These are phyloP conservation scores for Gyps fulvus DNA, from an alignment of 2,113 vertebrate species.

Conservation along the genomic window DNA sequence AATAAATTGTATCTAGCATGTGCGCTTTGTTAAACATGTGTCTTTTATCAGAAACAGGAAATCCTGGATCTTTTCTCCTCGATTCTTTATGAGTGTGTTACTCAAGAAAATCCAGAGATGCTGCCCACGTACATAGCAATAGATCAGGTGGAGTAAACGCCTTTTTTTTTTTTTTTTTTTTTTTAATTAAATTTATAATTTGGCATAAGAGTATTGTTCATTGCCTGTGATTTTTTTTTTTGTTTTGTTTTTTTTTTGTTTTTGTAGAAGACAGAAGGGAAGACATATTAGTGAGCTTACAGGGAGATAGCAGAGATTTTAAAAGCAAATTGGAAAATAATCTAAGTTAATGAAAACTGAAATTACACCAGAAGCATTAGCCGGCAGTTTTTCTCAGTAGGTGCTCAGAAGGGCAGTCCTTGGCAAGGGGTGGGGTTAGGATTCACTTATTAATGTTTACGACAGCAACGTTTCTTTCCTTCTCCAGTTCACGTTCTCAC, in stretches of 20 bases:
- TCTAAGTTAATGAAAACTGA: neutral
- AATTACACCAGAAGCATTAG: neutral
- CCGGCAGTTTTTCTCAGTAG: neutral
- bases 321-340: neutral
- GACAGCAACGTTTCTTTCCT: neutral
- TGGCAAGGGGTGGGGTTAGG: too few species aligned
- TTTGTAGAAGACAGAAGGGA: neutral
- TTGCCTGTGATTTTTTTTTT: neutral
- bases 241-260: too few species aligned
- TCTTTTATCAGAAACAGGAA: slow-evolving; percentile 83
- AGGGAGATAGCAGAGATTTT: neutral
- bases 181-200: neutral
- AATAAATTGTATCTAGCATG: neutral
- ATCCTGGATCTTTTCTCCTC: slow-evolving; percentile 89
- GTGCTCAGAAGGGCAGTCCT: neutral
- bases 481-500: neutral
- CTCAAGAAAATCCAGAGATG: slow-evolving; percentile 97
- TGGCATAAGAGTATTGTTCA: neutral
- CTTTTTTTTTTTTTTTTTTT: neutral
- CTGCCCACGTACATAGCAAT: slow-evolving; percentile 93
- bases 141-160: slow-evolving; percentile 82
- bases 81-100: slow-evolving; percentile 95
- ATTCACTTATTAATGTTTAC: neutral
- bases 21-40: neutral
- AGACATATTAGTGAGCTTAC: neutral